Evolutionary conservation across 2,888 invertebrate genomes (phyloP), one percentile per base, ranked within the genome.

Genomic region (Tachystola acroxantha): DNA sequence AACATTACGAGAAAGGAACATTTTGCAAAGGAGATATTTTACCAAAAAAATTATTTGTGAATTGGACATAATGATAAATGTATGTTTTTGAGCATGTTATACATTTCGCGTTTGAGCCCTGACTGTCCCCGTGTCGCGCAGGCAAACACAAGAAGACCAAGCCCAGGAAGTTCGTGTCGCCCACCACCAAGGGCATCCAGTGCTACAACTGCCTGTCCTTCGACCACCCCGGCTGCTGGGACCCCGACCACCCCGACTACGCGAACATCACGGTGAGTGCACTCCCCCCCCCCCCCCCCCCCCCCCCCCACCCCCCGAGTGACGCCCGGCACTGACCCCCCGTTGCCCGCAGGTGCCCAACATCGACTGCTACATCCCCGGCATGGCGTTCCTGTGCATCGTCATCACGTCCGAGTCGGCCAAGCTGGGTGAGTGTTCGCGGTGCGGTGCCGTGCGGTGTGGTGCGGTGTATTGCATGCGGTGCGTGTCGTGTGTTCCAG

Each of bases 201-300:
- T 86, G 86, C 50, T 86, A 85, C 66, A 86, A 86, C 57, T 86
- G 86, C 46, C 54, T 85, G 30, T 85, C 85, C 10, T 82, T 79
- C 59, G 86, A 86, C 62, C 82, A 85, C 54, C 80, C 82, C 19
- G 86, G 85, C 32, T 86, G 86, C 64, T 86, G 86, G 86, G 85
- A 86, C 48, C 85, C 86, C 12, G 84, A 81, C 42, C 86, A 86
- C 40, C 85, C 85, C 1, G 81, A 85, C 57, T 78, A 76, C 58
- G 69, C 76, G 7, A 86, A 86, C 46, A 68, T 81, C 24, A 85
- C 85, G 28, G 84, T 84, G 11, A 70, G 59, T 52, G 34, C 9
- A 3, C 10, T 9, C 1, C 19, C 11, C 7, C 6, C 10, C 13
- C 2, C n/a, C 14, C 10, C n/a, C 12, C n/a, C 1, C 13, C 5